Percentiles rank a stretch among this genome's conserved stretches.
phyloP scores from a whole-genome alignment of 1,140 invertebrate species.

The Luehdorfia chinensis region DNA sequence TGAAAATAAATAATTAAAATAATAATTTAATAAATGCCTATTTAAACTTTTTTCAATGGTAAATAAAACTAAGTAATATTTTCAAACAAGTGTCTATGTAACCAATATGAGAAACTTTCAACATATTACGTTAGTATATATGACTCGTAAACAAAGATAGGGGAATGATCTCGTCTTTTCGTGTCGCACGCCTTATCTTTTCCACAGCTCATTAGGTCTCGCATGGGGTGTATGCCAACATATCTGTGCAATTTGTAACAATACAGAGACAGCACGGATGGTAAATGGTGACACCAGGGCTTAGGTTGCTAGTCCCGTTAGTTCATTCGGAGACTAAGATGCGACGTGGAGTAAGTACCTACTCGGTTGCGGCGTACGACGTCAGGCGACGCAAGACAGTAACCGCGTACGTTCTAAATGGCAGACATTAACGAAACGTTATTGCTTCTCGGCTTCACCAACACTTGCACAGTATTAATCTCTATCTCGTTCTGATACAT shows the following conservation, averaged over 20 bases:
- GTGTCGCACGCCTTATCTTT: conserved; percentile 67
- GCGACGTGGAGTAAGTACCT: conserved; percentile 52
- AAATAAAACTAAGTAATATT: too few species aligned
- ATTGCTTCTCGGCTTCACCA: conserved; percentile 60
- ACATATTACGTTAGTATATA: too few species aligned
- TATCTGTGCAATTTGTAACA: conserved; percentile 73
- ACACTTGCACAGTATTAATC: conserved; percentile 66
- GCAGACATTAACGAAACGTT: conserved; percentile 66
- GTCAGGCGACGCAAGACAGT: conserved; percentile 51
- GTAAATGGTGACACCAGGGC: conserved; percentile 57
- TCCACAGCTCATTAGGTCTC: conserved; percentile 76
- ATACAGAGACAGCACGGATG: conserved; percentile 56
- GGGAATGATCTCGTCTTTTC: conserved; percentile 56
- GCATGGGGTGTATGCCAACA: conserved; percentile 55
- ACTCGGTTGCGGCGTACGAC: conserved; percentile 37
- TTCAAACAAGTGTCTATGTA: too few species aligned
- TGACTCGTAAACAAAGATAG: too few species aligned
- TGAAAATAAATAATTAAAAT: too few species aligned
- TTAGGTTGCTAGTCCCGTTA: conserved; percentile 55
- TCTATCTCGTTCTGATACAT: conserved; percentile 54
- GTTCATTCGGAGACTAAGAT: conserved; percentile 32
- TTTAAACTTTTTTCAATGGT: too few species aligned
- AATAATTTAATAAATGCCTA: too few species aligned
- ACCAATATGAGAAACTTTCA: too few species aligned
- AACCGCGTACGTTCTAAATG: conserved; percentile 62